Evolutionary conservation across 2,888 invertebrate species (phyloP), one percentile per base, ranked within the genome.

Genomic region (Chaitophorus viminalis): DNA sequence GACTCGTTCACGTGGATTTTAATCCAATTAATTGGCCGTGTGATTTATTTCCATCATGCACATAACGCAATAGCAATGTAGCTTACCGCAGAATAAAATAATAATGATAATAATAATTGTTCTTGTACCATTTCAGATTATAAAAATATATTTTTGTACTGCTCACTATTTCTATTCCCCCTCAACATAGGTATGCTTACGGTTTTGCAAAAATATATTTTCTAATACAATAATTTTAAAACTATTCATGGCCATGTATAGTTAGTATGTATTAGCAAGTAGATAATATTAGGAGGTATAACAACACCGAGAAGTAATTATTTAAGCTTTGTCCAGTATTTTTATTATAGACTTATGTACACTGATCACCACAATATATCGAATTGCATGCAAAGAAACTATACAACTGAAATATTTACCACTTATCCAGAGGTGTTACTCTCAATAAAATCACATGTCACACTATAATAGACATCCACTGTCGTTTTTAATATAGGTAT

Each of bases 151-250:
- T 79, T 65, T n/a, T 65, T n/a, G 60, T 36, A n/a, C 78, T 79
- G 36, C 65, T 25, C 36, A 79, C n/a, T n/a, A 25, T 65, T 36
- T 25, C 46, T 46, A 76, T 46, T 17, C 6, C 5, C 46, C 17
- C 52, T 60, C 25, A n/a, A n/a, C n/a, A n/a, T n/a, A n/a, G n/a
- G n/a, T 14, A 46, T 14, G 29, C 54, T 11, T 36, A 14, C n/a
- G 17, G 78, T 79, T 79, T 65, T 79, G 78, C 65, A 79, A 79
- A 79, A 65, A 60, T 79, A n/a, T n/a, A n/a, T n/a, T n/a, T 3
- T 60, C 60, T 25, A 36, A 36, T n/a, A 60, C 36, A 36, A 18
- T 65, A 68, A n/a, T 68, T 11, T 25, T 68, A 68, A 68, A 60
- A 60, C 60, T n/a, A 1, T 68, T 29, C 68, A 18, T 54, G 54